Conservation (phyloP, 2,797 vertebrate genomes). For the Sebastiscus albofasciatus region DNA sequence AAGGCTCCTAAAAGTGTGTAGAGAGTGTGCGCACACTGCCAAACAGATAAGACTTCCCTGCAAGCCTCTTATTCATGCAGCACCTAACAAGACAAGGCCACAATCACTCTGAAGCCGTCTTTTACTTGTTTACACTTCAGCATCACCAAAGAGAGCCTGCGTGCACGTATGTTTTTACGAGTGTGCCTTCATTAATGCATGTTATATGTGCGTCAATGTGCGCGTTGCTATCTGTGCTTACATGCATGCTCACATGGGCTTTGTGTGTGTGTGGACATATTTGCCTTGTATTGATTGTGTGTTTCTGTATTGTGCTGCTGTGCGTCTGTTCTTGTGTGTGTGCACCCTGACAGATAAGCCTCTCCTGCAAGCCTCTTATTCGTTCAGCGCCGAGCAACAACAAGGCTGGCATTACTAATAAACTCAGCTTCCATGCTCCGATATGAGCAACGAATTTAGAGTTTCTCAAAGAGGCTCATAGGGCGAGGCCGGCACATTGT, state of each 20-base stretch:
- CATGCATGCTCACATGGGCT: constrained; percentile 17
- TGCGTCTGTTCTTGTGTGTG: constrained; percentile 18
- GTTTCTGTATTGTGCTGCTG: constrained; percentile 3
- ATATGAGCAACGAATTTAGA: constrained; percentile 50
- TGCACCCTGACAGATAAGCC: constrained; percentile 71
- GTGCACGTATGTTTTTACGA: constrained; percentile 26
- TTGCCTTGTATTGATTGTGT: constrained; percentile 35
- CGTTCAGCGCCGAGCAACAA: constrained; percentile 60
- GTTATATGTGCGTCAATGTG: not conserved
- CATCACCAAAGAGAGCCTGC: constrained; percentile 23
- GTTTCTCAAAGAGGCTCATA: constrained; percentile 49
- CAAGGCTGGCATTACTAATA: constrained; percentile 76
- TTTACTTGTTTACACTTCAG: constrained; percentile 50
- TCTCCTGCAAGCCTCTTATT: constrained; percentile 70
- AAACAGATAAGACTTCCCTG: constrained; percentile 66
- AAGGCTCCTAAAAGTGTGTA: constrained; percentile 48
- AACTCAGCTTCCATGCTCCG: constrained; percentile 51
- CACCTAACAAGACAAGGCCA: constrained; percentile 57
- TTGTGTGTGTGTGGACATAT: constrained; percentile 23
- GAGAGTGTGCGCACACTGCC: not conserved
- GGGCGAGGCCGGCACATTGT: constrained; percentile 1
- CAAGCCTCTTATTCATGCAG: constrained; percentile 64
- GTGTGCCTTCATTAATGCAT: not conserved
- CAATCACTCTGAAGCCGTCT: constrained; percentile 44
- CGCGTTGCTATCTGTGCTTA: constrained; percentile 21